Evolutionary conservation across 2,888 invertebrate species (phyloP).

Genomic region (Pemphredon lugubris): DNA sequence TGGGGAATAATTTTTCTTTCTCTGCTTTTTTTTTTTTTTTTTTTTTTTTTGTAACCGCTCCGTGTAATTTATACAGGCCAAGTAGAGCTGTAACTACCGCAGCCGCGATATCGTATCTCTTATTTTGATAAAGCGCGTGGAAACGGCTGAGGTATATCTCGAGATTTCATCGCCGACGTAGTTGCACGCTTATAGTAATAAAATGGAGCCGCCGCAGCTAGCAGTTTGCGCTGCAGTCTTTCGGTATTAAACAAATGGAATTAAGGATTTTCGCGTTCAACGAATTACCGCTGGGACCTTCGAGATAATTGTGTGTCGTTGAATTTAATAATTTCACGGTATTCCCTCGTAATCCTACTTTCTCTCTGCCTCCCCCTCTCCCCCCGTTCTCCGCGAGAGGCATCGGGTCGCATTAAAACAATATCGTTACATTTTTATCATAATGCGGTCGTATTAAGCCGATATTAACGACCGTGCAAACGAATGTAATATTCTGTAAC

Average conservation of each 20-base stretch:
- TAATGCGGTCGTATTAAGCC: not conserved
- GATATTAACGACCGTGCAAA: slow-evolving; percentile 29
- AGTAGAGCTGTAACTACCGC: slow-evolving; percentile 35
- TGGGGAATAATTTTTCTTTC: slow-evolving; percentile 30
- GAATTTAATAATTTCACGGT: not conserved
- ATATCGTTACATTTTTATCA: not conserved
- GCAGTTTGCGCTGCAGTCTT: slow-evolving; percentile 1
- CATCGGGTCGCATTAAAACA: not conserved
- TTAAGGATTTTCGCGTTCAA: slow-evolving; percentile 14
- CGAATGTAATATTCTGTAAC: slow-evolving; percentile 40
- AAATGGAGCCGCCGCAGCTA: slow-evolving; percentile 10
- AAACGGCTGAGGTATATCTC: slow-evolving; percentile 32
- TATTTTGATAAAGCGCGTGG: slow-evolving; percentile 49
- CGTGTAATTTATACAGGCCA: slow-evolving; percentile 16
- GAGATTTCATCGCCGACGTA: slow-evolving; percentile 37
- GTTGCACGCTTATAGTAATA: slow-evolving; percentile 34
- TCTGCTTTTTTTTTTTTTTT: no score
- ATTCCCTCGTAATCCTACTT: not conserved
- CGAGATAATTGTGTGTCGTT: not conserved
- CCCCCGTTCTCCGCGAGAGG: not conserved
- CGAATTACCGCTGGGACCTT: not conserved
- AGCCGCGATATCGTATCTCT: slow-evolving; percentile 44
- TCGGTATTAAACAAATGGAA: not conserved
- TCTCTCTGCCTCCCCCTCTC: not conserved
- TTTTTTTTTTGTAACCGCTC: no score